Evolutionary conservation across 2,888 invertebrate genomes (phyloP).

Genomic region (Abrostola triplasia): DNA sequence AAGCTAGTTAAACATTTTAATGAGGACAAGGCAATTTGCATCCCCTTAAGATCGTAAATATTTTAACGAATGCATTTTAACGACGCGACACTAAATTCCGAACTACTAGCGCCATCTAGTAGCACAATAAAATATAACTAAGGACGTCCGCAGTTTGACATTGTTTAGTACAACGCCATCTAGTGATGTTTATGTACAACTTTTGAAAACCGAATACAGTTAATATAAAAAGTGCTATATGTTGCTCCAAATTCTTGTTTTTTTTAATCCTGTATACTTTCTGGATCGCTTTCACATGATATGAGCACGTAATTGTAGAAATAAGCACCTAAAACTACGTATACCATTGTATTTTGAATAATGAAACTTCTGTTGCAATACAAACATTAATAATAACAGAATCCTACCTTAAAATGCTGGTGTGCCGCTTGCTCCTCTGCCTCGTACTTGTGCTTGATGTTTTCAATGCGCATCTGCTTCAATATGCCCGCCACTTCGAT

Average conservation of each 20-base stretch:
- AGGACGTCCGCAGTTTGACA: neutral
- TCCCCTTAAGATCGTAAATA: slow-evolving; percentile 36
- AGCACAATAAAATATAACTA: neutral
- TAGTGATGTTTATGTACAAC: slow-evolving; percentile 7
- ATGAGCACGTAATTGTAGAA: too few species aligned
- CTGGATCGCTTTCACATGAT: too few species aligned
- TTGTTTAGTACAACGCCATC: slow-evolving; percentile 41
- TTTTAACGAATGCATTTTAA: slow-evolving; percentile 33
- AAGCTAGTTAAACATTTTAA: slow-evolving; percentile 20
- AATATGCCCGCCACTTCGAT: slow-evolving; percentile 97
- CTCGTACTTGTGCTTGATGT: slow-evolving; percentile 94
- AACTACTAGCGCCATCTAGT: slow-evolving; percentile 65
- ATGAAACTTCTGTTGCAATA: neutral
- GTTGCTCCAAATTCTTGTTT: too few species aligned
- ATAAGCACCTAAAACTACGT: too few species aligned
- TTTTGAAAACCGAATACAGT: neutral
- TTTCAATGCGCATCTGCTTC: slow-evolving; percentile 93
- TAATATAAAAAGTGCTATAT: neutral
- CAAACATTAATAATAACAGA: neutral
- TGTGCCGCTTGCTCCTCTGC: slow-evolving; percentile 96
- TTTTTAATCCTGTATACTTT: too few species aligned
- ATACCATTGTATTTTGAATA: neutral
- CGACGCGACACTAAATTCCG: slow-evolving; percentile 17
- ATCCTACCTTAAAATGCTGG: slow-evolving; percentile 95
- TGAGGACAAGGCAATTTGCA: slow-evolving; percentile 23